Conservation (phyloP, 1,140 invertebrate genomes). For the Sinella curviseta region DNA sequence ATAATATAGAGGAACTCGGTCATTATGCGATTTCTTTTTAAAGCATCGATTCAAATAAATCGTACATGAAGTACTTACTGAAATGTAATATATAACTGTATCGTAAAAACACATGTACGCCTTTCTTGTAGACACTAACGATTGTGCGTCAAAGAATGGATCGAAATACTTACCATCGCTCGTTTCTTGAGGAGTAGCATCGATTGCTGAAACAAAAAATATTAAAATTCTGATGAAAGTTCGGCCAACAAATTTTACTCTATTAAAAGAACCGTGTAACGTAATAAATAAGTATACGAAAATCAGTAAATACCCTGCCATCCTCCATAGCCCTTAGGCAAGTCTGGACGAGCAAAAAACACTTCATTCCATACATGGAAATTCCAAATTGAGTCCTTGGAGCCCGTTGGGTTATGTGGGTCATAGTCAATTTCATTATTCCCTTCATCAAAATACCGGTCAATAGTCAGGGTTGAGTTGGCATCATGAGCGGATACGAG, state of each 20-base stretch:
- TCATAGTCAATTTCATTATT: conserved; percentile 63
- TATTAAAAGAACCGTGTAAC: too few species aligned
- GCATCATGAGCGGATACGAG: conserved; percentile 75
- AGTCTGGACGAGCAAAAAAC: conserved; percentile 75
- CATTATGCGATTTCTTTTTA: too few species aligned
- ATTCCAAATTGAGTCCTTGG: conserved; percentile 71
- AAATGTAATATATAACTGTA: too few species aligned
- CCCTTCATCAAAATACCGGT: conserved; percentile 66
- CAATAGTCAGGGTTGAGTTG: conserved; percentile 71
- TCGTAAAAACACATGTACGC: too few species aligned
- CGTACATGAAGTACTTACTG: too few species aligned
- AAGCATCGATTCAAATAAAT: too few species aligned
- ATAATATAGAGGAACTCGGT: too few species aligned
- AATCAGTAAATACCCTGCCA: conserved; percentile 66
- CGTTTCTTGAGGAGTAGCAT: conserved; percentile 74
- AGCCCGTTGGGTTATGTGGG: conserved; percentile 59
- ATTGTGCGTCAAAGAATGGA: too few species aligned
- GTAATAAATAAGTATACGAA: too few species aligned
- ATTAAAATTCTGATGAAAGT: too few species aligned
- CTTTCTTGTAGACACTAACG: too few species aligned
- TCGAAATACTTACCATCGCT: conserved; percentile 62
- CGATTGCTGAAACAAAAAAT: conserved; percentile 59
- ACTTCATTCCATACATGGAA: conserved; percentile 85
- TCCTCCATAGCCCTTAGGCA: conserved; percentile 71
- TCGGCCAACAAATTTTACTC: too few species aligned